These are phyloP conservation scores for Meta bourneti DNA, from an alignment of 2,888 invertebrate genomes.

Conservation along the genomic window DNA sequence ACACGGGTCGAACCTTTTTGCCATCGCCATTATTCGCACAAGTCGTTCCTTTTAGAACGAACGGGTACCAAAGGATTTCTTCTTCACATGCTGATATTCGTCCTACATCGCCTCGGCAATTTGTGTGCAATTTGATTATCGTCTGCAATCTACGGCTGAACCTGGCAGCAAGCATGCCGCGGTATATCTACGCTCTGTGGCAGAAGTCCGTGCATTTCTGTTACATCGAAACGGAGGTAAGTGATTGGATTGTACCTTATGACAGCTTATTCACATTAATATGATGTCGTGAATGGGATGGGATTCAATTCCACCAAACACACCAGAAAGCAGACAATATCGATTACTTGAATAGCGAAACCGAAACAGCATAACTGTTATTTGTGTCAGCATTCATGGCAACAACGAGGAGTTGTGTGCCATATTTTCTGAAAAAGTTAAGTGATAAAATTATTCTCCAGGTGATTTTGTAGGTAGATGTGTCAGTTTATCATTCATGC, in stretches of 20 bases:
- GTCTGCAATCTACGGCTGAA: neutral
- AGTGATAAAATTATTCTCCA: too few species aligned
- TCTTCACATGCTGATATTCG: constrained; percentile 32
- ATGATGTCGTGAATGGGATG: too few species aligned
- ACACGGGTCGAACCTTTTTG: constrained; percentile 6
- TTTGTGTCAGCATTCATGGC: neutral
- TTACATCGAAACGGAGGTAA: constrained; percentile 77
- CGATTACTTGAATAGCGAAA: neutral
- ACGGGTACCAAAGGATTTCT: neutral
- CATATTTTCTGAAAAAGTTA: too few species aligned
- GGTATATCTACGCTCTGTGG: constrained; percentile 77
- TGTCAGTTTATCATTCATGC: too few species aligned
- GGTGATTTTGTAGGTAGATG: too few species aligned
- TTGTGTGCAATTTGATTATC: neutral
- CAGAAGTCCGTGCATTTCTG: constrained; percentile 77
- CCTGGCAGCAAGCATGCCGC: constrained; percentile 70
- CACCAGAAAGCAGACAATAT: neutral
- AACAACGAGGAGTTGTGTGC: too few species aligned
- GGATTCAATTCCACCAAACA: too few species aligned
- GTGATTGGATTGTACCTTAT: neutral
- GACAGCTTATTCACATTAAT: neutral
- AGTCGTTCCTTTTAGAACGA: neutral
- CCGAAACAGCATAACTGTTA: neutral
- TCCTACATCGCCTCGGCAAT: constrained; percentile 12
- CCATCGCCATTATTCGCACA: constrained; percentile 7